phyloP scores from a whole-genome alignment of 1,140 invertebrate genomes.

The Drosophila lowei region DNA sequence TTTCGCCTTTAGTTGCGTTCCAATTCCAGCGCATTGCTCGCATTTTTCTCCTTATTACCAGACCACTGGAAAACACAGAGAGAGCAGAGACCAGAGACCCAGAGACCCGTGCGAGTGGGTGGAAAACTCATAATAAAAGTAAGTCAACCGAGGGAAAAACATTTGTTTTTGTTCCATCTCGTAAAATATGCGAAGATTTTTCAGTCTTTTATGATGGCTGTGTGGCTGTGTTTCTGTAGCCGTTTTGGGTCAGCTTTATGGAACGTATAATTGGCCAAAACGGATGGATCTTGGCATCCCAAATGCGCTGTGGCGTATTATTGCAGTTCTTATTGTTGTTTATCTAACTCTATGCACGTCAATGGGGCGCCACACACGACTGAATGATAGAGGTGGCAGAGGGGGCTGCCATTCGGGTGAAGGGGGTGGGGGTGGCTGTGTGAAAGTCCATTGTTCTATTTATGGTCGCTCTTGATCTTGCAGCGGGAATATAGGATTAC shows the following conservation, averaged over 20 bases:
- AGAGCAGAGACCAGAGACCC: not conserved
- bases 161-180: conserved; percentile 78
- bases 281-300: conserved; percentile 58
- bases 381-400: not conserved
- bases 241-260: conserved; percentile 67
- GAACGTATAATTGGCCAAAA: conserved; percentile 71
- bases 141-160: conserved; percentile 67
- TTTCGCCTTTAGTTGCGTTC: conserved; percentile 56
- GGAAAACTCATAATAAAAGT: conserved; percentile 71
- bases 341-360: conserved; percentile 65
- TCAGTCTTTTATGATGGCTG: conserved; percentile 25
- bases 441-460: conserved; percentile 53
- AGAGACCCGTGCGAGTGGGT: conserved; percentile 19
- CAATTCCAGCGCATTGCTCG: conserved; percentile 73
- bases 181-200: conserved; percentile 73
- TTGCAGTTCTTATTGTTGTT: conserved; percentile 66
- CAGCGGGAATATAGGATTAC: conserved; percentile 25
- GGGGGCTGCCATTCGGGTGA: not conserved
- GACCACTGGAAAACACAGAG: conserved; percentile 2
- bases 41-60: conserved; percentile 68
- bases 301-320: conserved; percentile 74
- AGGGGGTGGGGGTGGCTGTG: not conserved
- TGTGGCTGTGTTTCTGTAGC: conserved; percentile 1
- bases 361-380: conserved; percentile 59
- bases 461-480: conserved; percentile 69